Conservation (phyloP, 2,888 invertebrate genomes). For the Tuberolachnus salignus region DNA sequence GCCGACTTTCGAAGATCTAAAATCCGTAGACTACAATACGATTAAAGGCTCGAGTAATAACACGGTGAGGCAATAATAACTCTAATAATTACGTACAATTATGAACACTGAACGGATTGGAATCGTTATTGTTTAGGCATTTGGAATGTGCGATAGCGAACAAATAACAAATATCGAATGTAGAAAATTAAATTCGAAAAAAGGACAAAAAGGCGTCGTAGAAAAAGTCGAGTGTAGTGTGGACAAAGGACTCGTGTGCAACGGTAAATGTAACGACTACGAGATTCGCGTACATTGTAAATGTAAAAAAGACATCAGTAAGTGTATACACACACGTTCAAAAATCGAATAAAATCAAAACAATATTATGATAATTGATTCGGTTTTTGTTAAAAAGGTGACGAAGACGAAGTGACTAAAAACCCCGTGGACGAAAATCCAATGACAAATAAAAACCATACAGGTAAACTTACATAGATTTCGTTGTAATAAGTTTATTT, state of each 20-base stretch:
- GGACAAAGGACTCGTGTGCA: slow-evolving; percentile 75
- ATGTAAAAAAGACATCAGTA: slow-evolving; percentile 63
- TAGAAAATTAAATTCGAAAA: slow-evolving; percentile 71
- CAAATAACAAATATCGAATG: slow-evolving; percentile 78
- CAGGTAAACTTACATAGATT: neutral
- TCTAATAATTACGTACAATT: neutral
- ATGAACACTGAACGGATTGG: neutral
- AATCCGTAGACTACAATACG: neutral
- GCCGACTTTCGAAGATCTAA: slow-evolving; percentile 36
- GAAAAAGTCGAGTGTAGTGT: slow-evolving; percentile 78
- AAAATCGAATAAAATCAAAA: neutral
- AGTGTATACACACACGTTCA: neutral
- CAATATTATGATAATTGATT: neutral
- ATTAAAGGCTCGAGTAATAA: neutral
- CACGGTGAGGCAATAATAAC: neutral
- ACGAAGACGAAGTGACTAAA: slow-evolving; percentile 3
- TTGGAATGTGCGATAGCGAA: slow-evolving; percentile 66
- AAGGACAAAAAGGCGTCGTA: slow-evolving; percentile 72
- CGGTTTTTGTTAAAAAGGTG: neutral
- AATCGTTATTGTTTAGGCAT: slow-evolving; percentile 1
- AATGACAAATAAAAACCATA: slow-evolving; percentile 4
- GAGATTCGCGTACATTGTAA: slow-evolving; percentile 79
- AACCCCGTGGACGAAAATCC: neutral
- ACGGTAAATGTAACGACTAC: slow-evolving; percentile 75
- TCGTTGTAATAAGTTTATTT: neutral